Percentiles rank a stretch among this genome's conserved stretches.
Evolutionary conservation across 2,113 vertebrate genomes (phyloP).

Genomic region (Phrynosoma platyrhinos): DNA sequence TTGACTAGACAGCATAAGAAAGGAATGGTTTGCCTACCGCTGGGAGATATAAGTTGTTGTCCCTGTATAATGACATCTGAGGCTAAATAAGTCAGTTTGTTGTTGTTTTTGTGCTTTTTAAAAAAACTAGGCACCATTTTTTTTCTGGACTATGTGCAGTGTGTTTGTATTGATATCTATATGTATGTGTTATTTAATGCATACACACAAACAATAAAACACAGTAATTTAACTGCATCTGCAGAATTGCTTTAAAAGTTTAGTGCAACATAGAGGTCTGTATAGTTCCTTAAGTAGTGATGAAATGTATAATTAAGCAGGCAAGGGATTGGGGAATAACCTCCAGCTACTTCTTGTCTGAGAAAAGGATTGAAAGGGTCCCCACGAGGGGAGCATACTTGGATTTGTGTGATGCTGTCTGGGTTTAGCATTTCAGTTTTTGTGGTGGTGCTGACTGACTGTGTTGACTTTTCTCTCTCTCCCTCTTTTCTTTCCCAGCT

Average conservation of each 20-base stretch:
- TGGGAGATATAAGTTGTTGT: background rate
- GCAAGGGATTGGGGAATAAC: slow-evolving; percentile 28
- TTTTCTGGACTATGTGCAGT: background rate
- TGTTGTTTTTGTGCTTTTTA: background rate
- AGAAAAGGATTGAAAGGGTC: slow-evolving; percentile 17
- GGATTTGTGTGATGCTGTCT: background rate
- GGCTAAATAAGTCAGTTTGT: background rate
- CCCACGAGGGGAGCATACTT: background rate
- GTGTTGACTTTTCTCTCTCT: slow-evolving; percentile 9
- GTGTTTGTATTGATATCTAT: background rate
- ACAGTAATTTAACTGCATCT: background rate
- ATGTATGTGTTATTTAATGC: background rate
- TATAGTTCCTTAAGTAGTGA: background rate
- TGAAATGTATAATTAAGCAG: slow-evolving; percentile 1
- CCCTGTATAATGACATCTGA: too few species aligned
- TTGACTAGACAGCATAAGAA: background rate
- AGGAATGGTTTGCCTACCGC: background rate
- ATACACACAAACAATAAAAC: background rate
- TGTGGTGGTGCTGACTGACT: slow-evolving; percentile 19
- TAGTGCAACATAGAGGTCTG: background rate
- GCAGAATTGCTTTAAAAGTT: slow-evolving; percentile 20
- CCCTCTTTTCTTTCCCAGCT: slow-evolving; percentile 42
- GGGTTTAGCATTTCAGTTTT: slow-evolving; percentile 26
- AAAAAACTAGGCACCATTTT: background rate
- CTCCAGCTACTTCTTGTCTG: slow-evolving; percentile 9